Percentiles rank a stretch among this genome's conserved stretches.
phyloP scores from a whole-genome alignment of 2,113 vertebrate genomes.

The Gnathonemus echidnorhynchus region DNA sequence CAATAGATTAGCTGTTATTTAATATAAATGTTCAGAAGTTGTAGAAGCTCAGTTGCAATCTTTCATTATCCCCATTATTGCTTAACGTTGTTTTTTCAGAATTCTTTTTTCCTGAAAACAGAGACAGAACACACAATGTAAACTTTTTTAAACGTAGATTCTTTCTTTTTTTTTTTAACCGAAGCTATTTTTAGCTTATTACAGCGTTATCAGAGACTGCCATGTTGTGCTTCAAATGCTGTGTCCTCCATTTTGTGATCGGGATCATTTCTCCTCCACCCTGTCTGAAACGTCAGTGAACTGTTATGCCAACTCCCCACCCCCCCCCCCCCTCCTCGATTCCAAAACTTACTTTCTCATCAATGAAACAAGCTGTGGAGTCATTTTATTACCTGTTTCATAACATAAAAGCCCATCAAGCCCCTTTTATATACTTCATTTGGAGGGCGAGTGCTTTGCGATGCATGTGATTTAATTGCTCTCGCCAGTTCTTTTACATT shows the following conservation, averaged over 20 bases:
- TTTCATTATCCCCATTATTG: neutral
- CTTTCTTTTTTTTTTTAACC: neutral
- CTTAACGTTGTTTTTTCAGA: neutral
- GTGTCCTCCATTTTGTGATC: conserved; percentile 68
- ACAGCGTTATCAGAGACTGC: conserved; percentile 41
- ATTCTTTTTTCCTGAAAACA: neutral
- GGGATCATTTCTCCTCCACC: conserved; percentile 26
- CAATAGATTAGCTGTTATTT: neutral
- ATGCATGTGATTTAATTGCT: neutral
- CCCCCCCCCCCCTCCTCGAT: neutral
- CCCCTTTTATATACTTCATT: neutral
- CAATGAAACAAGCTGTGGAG: neutral
- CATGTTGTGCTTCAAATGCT: conserved; percentile 56
- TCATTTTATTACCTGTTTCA: conserved; percentile 1
- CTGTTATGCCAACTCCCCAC: neutral
- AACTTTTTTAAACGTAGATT: neutral
- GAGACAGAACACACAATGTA: neutral
- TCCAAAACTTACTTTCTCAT: neutral
- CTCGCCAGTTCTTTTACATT: neutral
- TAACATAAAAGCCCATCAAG: neutral
- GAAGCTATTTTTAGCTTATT: conserved; percentile 19
- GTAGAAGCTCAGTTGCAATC: neutral
- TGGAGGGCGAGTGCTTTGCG: neutral
- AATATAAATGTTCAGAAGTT: neutral
- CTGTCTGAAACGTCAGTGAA: neutral